Evolutionary conservation across 2,888 invertebrate species (phyloP), one percentile per base, ranked within the genome.

Genomic region (Aelia acuminata): DNA sequence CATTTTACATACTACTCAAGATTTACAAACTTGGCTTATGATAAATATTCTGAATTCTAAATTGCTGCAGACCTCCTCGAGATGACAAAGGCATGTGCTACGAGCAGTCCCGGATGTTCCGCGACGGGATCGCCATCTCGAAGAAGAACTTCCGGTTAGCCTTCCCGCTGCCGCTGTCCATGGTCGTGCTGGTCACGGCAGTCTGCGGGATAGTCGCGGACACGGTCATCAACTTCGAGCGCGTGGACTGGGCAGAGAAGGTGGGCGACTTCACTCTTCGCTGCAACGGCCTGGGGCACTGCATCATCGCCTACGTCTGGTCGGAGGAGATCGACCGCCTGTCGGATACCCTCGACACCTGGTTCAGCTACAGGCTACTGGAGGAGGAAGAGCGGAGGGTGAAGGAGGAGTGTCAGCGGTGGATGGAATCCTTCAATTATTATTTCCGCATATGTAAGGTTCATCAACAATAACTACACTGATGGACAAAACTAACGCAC

Each of bases 21-120:
- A n/a, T n/a, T n/a, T n/a, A n/a, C n/a, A n/a, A n/a, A n/a, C n/a
- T n/a, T n/a, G n/a, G n/a, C n/a, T n/a, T n/a, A n/a, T n/a, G n/a
- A n/a, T n/a, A n/a, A n/a, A n/a, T n/a, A n/a, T n/a, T n/a, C n/a
- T n/a, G n/a, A n/a, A n/a, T n/a, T n/a, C n/a, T n/a, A n/a, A n/a
- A n/a, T n/a, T n/a, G n/a, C n/a, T 80, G 35, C 80, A 80, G 80
- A 13, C 80, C 80, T 5, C 3, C n/a, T 4, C 4, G 80, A 15
- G 43, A 22, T 11, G 80, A 80, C 80, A 80, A 80, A n/a, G 80
- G 80, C 10, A n/a, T n/a, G n/a, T n/a, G 18, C 15, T 80, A 80
- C 80, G 80, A 80, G 80, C 43, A 80, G 80, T 80, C 80, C n/a
- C 5, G 80, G n/a, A 80, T 47, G 39, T 80, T 80, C 80, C 80